Evolutionary conservation across 2,888 invertebrate species (phyloP), one percentile per base, ranked within the genome.

Genomic region (Belgica antarctica): DNA sequence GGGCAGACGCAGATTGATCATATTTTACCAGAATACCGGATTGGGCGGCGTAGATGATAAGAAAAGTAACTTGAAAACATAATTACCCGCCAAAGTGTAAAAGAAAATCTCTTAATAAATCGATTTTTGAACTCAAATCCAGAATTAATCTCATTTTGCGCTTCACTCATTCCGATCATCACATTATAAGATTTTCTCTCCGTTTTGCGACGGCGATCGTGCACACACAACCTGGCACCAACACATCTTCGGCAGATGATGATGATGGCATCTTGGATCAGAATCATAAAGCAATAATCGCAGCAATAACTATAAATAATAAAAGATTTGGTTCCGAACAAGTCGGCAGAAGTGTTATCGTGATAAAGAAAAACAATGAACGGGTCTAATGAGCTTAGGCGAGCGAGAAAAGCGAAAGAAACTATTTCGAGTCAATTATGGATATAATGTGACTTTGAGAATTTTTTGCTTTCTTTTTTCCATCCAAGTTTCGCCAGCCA

Each of bases 371-470:
- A 63, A 63, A 41, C 63, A 66, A 66, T 46, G 47, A 66, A 28
- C 27, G 27, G 65, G 17, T 12, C 25, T 66, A 66, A 66, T 66
- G 47, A 66, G 65, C 65, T 66, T 34, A 63, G 41, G 63, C 19
- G n/a, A 19, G n/a, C n/a, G n/a, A n/a, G n/a, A n/a, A n/a, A n/a
- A n/a, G n/a, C n/a, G n/a, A 41, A 41, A 66, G 41, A 66, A 66
- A 66, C 65, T 66, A 66, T 66, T 66, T 28, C 25, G 65, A 66
- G 24, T 66, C 65, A 66, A 66, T 66, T 66, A 66, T 66, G 65
- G 65, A 19, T 7, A 36, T 66, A 66, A 66, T 66, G 65, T 17
- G 65, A 36, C 65, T 66, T 66, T 66, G 65, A 66, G 47, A 47
- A 47, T 17, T 41, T 66, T 65, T 65, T 46, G 41, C 47, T 46